Base-by-base conservation (phyloP, 2,797 vertebrate genomes). In the Lates japonicus region DNA sequence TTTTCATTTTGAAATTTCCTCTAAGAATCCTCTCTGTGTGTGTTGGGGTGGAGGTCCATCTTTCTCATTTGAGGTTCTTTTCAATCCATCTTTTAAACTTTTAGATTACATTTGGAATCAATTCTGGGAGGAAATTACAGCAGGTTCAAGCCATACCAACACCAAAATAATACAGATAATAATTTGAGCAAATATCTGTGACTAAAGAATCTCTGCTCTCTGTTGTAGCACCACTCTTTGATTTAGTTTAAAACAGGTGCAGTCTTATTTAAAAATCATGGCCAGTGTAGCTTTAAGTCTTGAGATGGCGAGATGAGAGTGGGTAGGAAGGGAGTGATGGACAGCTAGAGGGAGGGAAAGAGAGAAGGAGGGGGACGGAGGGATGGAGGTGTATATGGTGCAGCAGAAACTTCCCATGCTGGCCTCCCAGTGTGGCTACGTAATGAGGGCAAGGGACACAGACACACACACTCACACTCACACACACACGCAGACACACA, bases 361-460 rank as follows among this genome's bases (percentile, higher is more conserved):
- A 72, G 85, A 75, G 79, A 57, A 25, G n/a, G 52, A 22, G n/a
- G 64, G 67, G 62, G 81, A 25, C 55, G 84, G 80, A 70, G 72
- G 74, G 76, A 72, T 77, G 80, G 91, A 83, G 91, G 84, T 66
- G 84, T 86, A 81, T 68, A 80, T n/a, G n/a, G 85, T 80, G 93
- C 93, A 92, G 93, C 93, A 94, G 95, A 96, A 97, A 97, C 94
- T 95, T 94, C 93, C 96, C 94, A 95, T 96, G 96, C 94, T 95
- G 96, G 95, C 94, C 96, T 96, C 92, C 89, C 79, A 96, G 89
- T 93, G 94, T 92, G 96, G 95, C 92, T 95, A 93, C 91, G 95
- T 96, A 95, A 96, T 91, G 95, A 97, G 96, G 95, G 92, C 94
- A 92, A 96, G 96, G 89, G 88, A 93, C 90, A 89, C 87, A 81